Percentiles rank a stretch among this genome's conserved stretches.
These are phyloP conservation scores for Hylomyscus alleni DNA, from an alignment of 2,797 vertebrate species.

Conservation along the genomic window DNA sequence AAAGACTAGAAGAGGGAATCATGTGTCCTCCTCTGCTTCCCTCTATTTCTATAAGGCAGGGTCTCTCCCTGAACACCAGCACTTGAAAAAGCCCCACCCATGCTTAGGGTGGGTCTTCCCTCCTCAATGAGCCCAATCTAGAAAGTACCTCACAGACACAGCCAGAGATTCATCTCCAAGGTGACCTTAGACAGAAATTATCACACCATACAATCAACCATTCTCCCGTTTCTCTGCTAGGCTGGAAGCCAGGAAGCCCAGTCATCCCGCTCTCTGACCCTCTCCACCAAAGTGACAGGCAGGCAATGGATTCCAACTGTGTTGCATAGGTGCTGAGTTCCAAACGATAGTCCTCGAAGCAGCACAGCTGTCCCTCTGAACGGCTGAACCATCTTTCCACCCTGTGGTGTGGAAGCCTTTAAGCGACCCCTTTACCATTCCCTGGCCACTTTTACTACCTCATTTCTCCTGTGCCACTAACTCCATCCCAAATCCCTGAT, in stretches of 20 bases:
- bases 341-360: background rate
- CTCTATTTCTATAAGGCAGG: background rate
- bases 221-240: background rate
- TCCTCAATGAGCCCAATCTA: background rate
- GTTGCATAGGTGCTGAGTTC: background rate
- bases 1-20: background rate
- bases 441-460: background rate
- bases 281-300: too few relatives aligned
- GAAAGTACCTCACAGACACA: background rate
- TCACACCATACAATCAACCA: background rate
- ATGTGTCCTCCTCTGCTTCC: background rate
- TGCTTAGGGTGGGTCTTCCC: too few relatives aligned
- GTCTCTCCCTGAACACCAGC: background rate
- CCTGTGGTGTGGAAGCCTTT: background rate
- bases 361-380: background rate
- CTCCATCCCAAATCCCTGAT: background rate
- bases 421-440: background rate
- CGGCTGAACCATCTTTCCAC: background rate
- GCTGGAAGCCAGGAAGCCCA: background rate
- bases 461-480: background rate
- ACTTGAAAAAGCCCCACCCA: background rate
- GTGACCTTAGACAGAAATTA: background rate
- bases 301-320: background rate
- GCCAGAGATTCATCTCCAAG: background rate
- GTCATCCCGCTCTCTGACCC: background rate